Conservation (phyloP, 2,797 vertebrate species). For the Chelonia mydas region DNA sequence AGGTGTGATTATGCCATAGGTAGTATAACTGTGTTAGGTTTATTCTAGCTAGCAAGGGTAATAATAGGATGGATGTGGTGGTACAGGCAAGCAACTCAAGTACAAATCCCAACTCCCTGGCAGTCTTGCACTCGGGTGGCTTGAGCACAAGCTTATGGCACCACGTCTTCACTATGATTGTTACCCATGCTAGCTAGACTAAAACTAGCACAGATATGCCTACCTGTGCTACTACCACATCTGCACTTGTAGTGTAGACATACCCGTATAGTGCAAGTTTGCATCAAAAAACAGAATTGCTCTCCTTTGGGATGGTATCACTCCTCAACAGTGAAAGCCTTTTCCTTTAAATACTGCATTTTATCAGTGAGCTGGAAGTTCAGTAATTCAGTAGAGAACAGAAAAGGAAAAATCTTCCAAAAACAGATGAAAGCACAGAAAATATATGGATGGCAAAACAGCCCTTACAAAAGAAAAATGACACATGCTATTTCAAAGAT, state of each 20-base stretch:
- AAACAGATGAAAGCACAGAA: not conserved
- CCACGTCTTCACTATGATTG: not conserved
- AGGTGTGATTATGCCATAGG: not conserved
- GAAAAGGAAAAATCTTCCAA: not conserved
- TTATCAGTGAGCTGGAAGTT: too few relatives aligned
- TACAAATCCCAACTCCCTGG: not conserved
- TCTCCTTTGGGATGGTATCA: not conserved
- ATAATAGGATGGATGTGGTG: not conserved
- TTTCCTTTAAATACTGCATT: not conserved
- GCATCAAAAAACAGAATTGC: not conserved
- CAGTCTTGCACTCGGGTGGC: not conserved
- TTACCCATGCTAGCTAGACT: not conserved
- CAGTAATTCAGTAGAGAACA: not conserved
- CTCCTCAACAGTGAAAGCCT: not conserved
- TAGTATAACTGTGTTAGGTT: not conserved
- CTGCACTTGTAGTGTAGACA: not conserved
- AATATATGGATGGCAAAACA: not conserved
- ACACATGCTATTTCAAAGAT: not conserved
- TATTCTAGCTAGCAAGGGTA: not conserved
- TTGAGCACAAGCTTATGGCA: not conserved
- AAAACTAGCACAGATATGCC: not conserved
- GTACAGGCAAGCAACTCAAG: not conserved
- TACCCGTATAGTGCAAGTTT: not conserved
- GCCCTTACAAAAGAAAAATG: not conserved
- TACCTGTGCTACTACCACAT: not conserved